Conservation (phyloP, 2,888 invertebrate genomes). For the Baccha elongata region DNA sequence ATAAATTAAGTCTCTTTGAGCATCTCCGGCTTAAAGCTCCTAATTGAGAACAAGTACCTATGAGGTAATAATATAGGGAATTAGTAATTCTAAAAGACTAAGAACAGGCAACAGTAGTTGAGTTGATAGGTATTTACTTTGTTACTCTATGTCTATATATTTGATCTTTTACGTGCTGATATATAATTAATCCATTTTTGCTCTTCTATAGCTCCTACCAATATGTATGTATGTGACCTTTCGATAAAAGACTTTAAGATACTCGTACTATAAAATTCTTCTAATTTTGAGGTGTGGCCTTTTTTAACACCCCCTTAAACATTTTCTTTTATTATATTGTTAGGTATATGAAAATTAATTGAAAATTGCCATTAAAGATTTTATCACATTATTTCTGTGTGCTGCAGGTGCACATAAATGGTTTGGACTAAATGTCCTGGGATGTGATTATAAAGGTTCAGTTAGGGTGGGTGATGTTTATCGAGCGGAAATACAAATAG, state of each 20-base stretch:
- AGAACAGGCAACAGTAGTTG: slow-evolving; percentile 20
- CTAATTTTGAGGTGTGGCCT: no score
- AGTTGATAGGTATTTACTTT: background rate
- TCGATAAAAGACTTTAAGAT: no score
- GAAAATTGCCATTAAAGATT: slow-evolving; percentile 63
- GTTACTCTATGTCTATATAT: no score
- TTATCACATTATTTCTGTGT: slow-evolving; percentile 32
- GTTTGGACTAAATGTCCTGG: slow-evolving; percentile 44
- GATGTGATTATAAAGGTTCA: slow-evolving; percentile 48
- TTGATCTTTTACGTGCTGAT: slow-evolving; percentile 28
- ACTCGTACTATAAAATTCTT: no score
- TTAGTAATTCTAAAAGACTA: slow-evolving; percentile 43
- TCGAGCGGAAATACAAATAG: background rate
- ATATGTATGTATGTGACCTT: background rate
- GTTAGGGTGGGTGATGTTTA: slow-evolving; percentile 30
- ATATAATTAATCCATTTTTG: slow-evolving; percentile 43
- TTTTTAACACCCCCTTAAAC: background rate
- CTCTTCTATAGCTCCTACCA: background rate
- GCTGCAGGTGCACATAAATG: slow-evolving; percentile 59
- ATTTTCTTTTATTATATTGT: background rate
- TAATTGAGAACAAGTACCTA: slow-evolving; percentile 64
- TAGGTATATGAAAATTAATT: slow-evolving; percentile 58
- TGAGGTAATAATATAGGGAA: slow-evolving; percentile 52
- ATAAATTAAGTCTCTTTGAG: slow-evolving; percentile 37
- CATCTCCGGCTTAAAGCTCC: slow-evolving; percentile 26